Conservation (phyloP, 2,113 vertebrate genomes). For the Tachuris rubrigastra region DNA sequence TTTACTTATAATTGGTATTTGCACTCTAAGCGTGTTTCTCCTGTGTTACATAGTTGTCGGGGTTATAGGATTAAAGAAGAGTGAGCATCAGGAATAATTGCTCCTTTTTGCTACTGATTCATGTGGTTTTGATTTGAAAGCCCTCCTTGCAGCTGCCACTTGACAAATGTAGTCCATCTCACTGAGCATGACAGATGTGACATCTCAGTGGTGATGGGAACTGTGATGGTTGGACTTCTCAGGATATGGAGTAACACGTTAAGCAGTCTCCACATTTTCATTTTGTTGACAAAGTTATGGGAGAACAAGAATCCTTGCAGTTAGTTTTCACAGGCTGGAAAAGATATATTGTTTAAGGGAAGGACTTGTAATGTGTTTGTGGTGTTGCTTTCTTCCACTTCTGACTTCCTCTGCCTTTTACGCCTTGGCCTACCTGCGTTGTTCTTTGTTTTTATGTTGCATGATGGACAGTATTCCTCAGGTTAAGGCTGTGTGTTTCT, state of each 20-base stretch:
- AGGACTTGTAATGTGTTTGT: background rate
- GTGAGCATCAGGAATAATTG: background rate
- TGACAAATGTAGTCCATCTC: background rate
- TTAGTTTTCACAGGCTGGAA: background rate
- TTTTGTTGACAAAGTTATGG: background rate
- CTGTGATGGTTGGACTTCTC: background rate
- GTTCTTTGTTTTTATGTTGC: background rate
- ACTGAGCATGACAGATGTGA: rapidly evolving
- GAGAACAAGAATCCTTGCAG: background rate
- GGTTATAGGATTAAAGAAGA: background rate
- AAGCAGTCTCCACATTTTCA: background rate
- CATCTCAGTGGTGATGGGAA: background rate
- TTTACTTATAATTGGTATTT: background rate
- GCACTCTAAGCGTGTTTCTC: background rate
- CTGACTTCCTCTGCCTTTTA: background rate
- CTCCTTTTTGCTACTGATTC: background rate
- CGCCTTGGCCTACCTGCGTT: background rate
- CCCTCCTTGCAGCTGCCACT: background rate
- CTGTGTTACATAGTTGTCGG: background rate
- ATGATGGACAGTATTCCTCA: background rate
- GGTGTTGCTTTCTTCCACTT: background rate
- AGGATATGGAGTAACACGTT: background rate
- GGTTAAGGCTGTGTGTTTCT: background rate
- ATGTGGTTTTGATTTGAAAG: background rate
- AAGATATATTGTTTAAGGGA: background rate